Base-by-base conservation (phyloP, 2,888 invertebrate species). In the Zygaena filipendulae region DNA sequence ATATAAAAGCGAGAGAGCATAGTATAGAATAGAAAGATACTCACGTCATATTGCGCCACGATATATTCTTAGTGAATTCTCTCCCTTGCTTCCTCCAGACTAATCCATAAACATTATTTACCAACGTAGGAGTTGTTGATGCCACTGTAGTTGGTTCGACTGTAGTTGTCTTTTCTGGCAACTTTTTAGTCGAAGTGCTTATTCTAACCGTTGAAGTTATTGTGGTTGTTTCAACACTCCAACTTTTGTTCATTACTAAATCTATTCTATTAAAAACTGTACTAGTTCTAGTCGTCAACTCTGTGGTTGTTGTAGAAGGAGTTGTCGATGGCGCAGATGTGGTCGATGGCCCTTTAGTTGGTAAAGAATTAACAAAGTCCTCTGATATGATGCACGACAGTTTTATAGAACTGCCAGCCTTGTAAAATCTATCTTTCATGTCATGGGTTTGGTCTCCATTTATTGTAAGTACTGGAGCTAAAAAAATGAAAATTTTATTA, bases 351-450 rank as follows among this genome's bases (percentile, higher is more conserved):
- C 52, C 38, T 46, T 66, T 67, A 4, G 59, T 63, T 3, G 67
- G 49, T 32, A 70, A 42, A 11, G 62, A 55, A 22, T 54, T 42
- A 23, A 64, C 46, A 34, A 61, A 77, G 32, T 74, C 68, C 29
- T 75, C 75, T 50, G 77, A 71, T 70, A 79, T 72, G 52, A 70
- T 60, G 47, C 87, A 87, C 16, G 85, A 83, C 37, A 90, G 71
- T 59, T 88, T 87, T 43, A 90, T 87, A 30, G 85, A 83, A 59
- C 88, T 88, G 43, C 89, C 89, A 14, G 87, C 84, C 69, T 89
- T 88, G 62, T 87, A 88, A 59, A 87, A 88, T 47, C 86, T 83
- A 60, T 88, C 88, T 46, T 83, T 84, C 28, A 88, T 81, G 56
- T 86, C 85, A 47, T 87, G 84, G 29, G 85, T 85, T 46, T 85